A percentile compares a stretch with the other conserved stretches of the same genome.
Evolutionary conservation across 2,888 invertebrate species (phyloP).

Genomic region (Drosophila anceps): DNA sequence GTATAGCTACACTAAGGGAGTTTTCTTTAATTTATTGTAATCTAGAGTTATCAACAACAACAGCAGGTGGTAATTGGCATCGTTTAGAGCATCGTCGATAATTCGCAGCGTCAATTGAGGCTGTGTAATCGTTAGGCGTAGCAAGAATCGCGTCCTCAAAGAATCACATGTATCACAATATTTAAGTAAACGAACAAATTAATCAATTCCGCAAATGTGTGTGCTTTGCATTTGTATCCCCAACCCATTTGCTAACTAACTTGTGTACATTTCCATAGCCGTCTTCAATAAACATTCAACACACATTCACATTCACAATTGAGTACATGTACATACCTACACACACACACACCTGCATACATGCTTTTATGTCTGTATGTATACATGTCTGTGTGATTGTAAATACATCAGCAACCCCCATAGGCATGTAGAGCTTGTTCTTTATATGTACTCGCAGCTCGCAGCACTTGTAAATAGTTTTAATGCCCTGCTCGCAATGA

Average conservation of each 20-base stretch:
- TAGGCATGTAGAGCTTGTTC: constrained; percentile 20
- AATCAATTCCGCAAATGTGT: constrained; percentile 61
- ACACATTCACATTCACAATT: neutral
- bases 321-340: no score
- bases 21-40: neutral
- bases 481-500: neutral
- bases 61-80: constrained; percentile 58
- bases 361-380: neutral
- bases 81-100: constrained; percentile 63
- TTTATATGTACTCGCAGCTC: constrained; percentile 26
- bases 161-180: constrained; percentile 58
- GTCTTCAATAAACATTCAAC: constrained; percentile 10
- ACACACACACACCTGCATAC: neutral
- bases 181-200: constrained; percentile 63
- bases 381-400: neutral
- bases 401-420: neutral
- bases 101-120: constrained; percentile 62
- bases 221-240: constrained; percentile 45
- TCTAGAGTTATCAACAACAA: neutral
- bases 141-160: constrained; percentile 18
- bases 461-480: constrained; percentile 9
- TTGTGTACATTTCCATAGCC: constrained; percentile 40
- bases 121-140: constrained; percentile 14
- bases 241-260: constrained; percentile 34
- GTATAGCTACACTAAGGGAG: neutral